Evolutionary conservation across 2,113 vertebrate genomes (phyloP).

Genomic region (Chionomys nivalis): DNA sequence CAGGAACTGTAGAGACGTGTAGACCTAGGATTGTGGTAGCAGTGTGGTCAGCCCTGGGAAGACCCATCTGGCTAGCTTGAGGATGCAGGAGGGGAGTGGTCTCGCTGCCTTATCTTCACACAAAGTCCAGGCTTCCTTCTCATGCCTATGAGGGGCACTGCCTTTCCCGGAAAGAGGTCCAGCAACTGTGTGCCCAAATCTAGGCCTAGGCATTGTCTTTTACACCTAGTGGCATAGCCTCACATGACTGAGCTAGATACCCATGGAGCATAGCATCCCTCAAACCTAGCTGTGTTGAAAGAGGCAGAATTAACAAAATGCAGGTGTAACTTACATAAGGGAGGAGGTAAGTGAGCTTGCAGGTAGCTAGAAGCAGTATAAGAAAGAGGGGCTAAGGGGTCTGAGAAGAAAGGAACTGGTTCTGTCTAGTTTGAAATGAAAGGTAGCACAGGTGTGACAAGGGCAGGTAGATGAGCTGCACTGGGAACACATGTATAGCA

Average conservation of each 20-base stretch:
- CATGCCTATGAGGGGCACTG: not conserved
- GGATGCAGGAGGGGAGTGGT: not conserved
- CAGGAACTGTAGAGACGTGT: not conserved
- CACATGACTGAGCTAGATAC: not conserved
- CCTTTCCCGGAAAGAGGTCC: no score
- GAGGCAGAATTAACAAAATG: not conserved
- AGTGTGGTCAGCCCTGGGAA: not conserved
- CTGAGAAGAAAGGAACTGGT: not conserved
- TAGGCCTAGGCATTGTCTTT: not conserved
- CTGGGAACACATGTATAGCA: no score
- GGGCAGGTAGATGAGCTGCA: not conserved
- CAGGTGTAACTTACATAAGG: rapidly evolving
- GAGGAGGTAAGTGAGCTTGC: not conserved
- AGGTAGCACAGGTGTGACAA: rapidly evolving
- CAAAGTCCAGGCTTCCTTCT: no score
- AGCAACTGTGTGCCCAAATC: no score
- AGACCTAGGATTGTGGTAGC: not conserved
- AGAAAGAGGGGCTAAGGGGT: no score
- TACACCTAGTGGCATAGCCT: not conserved
- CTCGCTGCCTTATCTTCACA: not conserved
- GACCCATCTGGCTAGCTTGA: not conserved
- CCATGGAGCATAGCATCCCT: not conserved
- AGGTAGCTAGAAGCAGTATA: not conserved
- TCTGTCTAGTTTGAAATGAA: not conserved
- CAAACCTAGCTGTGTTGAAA: no score